These are phyloP conservation scores for Allolobophora icterica DNA, from an alignment of 2,888 invertebrate species.

Conservation along the genomic window DNA sequence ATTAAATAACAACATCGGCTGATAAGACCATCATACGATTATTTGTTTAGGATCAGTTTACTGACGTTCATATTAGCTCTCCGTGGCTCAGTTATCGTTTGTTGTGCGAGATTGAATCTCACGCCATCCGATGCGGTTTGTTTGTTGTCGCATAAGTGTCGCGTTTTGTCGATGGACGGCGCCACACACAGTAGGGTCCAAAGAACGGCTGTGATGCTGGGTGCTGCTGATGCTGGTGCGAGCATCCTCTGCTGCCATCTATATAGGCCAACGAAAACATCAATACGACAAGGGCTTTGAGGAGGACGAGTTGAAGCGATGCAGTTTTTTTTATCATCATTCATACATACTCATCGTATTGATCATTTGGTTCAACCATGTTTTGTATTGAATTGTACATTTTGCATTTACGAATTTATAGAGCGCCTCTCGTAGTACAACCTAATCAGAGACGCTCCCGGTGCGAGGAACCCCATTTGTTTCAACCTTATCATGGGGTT, in stretches of 20 bases:
- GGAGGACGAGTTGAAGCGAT: not conserved
- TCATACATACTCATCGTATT: not conserved
- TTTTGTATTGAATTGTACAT: too few relatives aligned
- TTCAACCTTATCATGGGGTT: too few relatives aligned
- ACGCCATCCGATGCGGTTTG: not conserved
- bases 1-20: not conserved
- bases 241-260: not conserved
- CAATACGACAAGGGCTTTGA: not conserved
- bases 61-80: not conserved
- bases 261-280: not conserved
- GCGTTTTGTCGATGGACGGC: not conserved
- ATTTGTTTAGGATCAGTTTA: not conserved
- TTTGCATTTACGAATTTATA: too few relatives aligned
- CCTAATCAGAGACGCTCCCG: too few relatives aligned
- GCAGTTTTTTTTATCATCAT: not conserved
- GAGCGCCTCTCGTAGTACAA: too few relatives aligned
- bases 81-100: not conserved
- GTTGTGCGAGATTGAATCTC: not conserved
- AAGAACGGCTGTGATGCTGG: not conserved
- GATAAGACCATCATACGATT: not conserved
- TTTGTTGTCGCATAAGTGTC: not conserved
- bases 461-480: too few relatives aligned
- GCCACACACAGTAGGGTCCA: not conserved
- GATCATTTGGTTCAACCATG: not conserved
- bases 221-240: not conserved